These are phyloP conservation scores for Hydrotaea cyrtoneurina DNA, from an alignment of 2,888 invertebrate species.

Conservation along the genomic window DNA sequence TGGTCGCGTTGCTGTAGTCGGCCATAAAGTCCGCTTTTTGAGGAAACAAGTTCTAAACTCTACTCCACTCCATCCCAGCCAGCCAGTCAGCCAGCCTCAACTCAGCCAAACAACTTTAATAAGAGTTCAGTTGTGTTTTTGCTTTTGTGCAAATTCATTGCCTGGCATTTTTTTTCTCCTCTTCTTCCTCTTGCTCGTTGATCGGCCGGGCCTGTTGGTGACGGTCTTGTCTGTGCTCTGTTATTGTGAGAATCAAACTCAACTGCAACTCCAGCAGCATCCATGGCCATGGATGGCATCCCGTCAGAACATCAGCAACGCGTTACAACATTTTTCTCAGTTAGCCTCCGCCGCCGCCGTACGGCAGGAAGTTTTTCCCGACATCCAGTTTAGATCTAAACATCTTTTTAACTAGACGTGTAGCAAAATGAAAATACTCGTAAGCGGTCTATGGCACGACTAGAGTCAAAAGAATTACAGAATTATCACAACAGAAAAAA, in stretches of 20 bases:
- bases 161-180: not conserved
- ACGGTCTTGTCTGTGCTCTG: not conserved
- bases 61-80: conserved; percentile 10
- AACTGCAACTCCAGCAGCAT: conserved; percentile 5
- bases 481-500: not conserved
- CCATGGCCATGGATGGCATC: not conserved
- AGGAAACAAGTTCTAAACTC: conserved; percentile 66
- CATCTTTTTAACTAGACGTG: conserved; percentile 67
- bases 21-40: conserved; percentile 52
- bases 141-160: conserved; percentile 30
- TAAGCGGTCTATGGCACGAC: not conserved
- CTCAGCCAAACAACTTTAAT: conserved; percentile 28
- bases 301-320: conserved; percentile 34
- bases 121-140: conserved; percentile 32
- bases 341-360: not conserved
- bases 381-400: conserved; percentile 64
- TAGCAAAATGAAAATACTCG: not conserved
- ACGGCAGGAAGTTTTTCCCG: conserved; percentile 62
- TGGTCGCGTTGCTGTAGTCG: not conserved
- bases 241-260: conserved; percentile 28
- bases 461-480: not conserved
- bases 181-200: not conserved
- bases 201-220: not conserved
- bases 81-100: conserved; percentile 28
- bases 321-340: conserved; percentile 31